Evolutionary conservation across 1,140 invertebrate species (phyloP), one percentile per base, ranked within the genome.

Genomic region (Propsilocerus akamusi): DNA sequence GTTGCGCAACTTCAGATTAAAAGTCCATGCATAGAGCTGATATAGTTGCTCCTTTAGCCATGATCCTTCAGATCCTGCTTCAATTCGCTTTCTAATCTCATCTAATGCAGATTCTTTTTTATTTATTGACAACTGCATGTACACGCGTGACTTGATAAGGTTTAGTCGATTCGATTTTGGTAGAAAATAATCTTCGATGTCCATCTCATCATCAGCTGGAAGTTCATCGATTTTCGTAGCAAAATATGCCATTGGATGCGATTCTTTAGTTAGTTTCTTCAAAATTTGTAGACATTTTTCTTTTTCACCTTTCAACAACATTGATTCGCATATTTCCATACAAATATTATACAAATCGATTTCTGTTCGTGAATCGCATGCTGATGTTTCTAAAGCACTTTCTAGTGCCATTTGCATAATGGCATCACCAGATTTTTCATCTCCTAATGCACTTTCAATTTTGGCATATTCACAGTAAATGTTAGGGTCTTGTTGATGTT

Each of bases 401-500:
- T 48, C 25, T 25, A 71, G 59, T 4, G 70, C 54, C 30, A 59
- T 64, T 47, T 59, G 57, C 28, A 71, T 69, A 30, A 77, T 70
- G 26, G 64, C 64, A 0, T 70, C 26, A 28, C 67, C 68, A 50
- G 57, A 67, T 2, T 69, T 61, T 4, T 56, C 48, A 52, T 66
- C 65, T 4, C 65, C 68, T 12, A 72, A 60, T 60, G 77, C 75
- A 28, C 62, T 59, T 59, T 80, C 75, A 54, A 75, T 71, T 26
- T 78, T 59, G n/a, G 73, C 77, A 59, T 76, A 74, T 58, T 80
- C 77, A 2, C 68, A 63, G 56, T 76, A 81, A 50, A 74, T 72
- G 53, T 67, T 61, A 26, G 73, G 55, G 53, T 73, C 72, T 56
- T 72, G 74, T 30, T 72, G 61, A 55, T 80, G 74, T 30, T 66